Evolutionary conservation across 2,888 invertebrate species (phyloP).

Genomic region (Parnassius orleans): DNA sequence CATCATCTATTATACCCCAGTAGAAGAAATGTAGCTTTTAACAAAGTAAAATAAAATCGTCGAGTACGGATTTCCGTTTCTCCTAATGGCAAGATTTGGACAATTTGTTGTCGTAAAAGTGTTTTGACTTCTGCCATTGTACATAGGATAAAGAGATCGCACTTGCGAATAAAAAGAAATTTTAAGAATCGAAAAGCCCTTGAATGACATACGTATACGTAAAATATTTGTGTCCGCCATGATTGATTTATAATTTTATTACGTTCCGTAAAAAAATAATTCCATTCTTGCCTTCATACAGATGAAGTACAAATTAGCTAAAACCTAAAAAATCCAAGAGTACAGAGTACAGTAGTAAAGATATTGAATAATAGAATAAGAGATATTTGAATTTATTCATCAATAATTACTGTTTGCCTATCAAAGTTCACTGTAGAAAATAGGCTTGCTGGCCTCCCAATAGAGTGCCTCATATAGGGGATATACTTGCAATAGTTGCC

Average conservation of each 20-base stretch:
- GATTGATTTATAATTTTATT: slow-evolving; percentile 30
- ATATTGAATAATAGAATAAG: no score
- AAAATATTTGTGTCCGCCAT: slow-evolving; percentile 11
- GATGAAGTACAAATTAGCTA: no score
- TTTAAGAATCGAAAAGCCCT: slow-evolving; percentile 47
- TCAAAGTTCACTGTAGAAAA: no score
- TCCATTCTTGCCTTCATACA: no score
- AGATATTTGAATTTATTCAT: no score
- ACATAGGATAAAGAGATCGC: slow-evolving; percentile 36
- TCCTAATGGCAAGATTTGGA: slow-evolving; percentile 43
- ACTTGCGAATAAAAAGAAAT: slow-evolving; percentile 59
- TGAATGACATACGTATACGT: slow-evolving; percentile 19
- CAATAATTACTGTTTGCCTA: no score
- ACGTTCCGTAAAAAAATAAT: no score
- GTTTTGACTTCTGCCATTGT: slow-evolving; percentile 65
- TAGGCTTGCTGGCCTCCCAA: no score
- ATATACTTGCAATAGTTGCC: no score
- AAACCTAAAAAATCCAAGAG: no score
- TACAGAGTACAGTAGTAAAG: no score
- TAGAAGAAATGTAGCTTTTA: slow-evolving; percentile 36
- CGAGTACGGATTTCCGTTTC: slow-evolving; percentile 61
- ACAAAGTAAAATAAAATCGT: slow-evolving; percentile 38
- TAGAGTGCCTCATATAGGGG: no score
- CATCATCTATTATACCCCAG: slow-evolving; percentile 42
- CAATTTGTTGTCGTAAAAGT: slow-evolving; percentile 60